Evolutionary conservation across 2,888 invertebrate species (phyloP).

Genomic region (Cryptocephalus moraei): DNA sequence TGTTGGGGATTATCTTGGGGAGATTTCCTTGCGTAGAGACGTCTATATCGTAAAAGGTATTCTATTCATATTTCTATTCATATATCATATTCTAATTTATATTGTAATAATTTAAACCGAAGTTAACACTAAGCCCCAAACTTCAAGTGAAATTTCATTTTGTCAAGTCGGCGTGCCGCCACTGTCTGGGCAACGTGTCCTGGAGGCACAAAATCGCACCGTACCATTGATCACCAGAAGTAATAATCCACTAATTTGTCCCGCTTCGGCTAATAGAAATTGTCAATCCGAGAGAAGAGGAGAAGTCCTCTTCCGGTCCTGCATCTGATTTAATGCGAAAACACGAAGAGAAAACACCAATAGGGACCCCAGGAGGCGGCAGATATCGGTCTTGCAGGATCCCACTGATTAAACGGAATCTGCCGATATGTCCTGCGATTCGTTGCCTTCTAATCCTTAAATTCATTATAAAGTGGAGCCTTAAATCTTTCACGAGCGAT

Average conservation of each 20-base stretch:
- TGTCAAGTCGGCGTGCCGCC: no score
- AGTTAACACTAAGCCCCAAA: no score
- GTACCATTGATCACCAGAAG: constrained; percentile 19
- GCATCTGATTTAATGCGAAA: constrained; percentile 35
- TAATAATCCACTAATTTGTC: constrained; percentile 42
- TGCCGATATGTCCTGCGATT: constrained; percentile 11
- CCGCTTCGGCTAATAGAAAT: constrained; percentile 35
- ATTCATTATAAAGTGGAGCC: constrained; percentile 8
- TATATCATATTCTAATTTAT: no score
- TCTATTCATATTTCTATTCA: no score
- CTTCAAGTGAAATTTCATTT: no score
- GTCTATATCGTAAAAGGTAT: no score
- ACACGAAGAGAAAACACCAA: constrained; percentile 30
- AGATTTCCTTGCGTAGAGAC: no score
- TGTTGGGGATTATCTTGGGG: no score
- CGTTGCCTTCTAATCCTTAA: constrained; percentile 8
- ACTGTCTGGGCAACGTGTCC: neutral
- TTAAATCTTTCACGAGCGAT: neutral
- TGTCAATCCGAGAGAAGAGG: constrained; percentile 27
- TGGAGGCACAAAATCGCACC: neutral
- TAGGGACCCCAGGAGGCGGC: constrained; percentile 22
- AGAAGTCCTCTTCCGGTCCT: constrained; percentile 24
- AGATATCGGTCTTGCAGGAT: constrained; percentile 9
- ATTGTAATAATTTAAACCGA: no score
- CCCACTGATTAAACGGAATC: constrained; percentile 10